Base-by-base conservation (phyloP, 2,888 invertebrate species). In the Deilephila porcellus region DNA sequence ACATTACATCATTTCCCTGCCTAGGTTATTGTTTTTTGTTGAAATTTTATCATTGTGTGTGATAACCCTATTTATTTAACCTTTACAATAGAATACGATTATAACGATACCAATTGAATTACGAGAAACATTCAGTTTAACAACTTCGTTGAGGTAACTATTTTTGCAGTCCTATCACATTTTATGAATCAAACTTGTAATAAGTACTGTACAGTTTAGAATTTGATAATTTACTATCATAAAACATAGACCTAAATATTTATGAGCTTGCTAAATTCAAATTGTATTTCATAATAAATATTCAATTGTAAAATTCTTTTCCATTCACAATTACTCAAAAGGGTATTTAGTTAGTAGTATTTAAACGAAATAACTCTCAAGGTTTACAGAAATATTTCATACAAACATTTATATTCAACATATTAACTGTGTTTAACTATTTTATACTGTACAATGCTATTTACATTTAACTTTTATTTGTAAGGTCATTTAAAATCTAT, bases 61-160 rank as follows among this genome's bases (percentile, higher is more conserved):
- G 87, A 87, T 87, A 87, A 86, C 83, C 82, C 83, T 85, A 79
- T 81, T 82, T 77, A 78, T 78, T 78, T 88, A 88, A 88, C 87
- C 88, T 87, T 83, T 83, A 76, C 72, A 79, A 73, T 67, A 34
- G 34, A 71, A 32, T 59, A 71, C 70, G 34, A 34, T 71, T 71
- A 53, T 20, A 63, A n/a, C 53, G 59, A 37, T n/a, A 59, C 34
- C 37, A 56, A 56, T 59, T 59, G 17, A 59, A 3, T 34, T 32
- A 20, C 64, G 64, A 20, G n/a, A 6, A 11, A 67, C 67, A 67
- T 45, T 67, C 25, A 17, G 45, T 25, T 17, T 4, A 14, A 52
- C 20, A 17, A 25, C 25, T 52, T 25, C 52, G 25, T 67, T 52
- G 52, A 52, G 67, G 67, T 67, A 67, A 67, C 45, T 60, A 29